These are phyloP conservation scores for Cecidostiba fungosa DNA, from an alignment of 2,888 invertebrate genomes.

Conservation along the genomic window DNA sequence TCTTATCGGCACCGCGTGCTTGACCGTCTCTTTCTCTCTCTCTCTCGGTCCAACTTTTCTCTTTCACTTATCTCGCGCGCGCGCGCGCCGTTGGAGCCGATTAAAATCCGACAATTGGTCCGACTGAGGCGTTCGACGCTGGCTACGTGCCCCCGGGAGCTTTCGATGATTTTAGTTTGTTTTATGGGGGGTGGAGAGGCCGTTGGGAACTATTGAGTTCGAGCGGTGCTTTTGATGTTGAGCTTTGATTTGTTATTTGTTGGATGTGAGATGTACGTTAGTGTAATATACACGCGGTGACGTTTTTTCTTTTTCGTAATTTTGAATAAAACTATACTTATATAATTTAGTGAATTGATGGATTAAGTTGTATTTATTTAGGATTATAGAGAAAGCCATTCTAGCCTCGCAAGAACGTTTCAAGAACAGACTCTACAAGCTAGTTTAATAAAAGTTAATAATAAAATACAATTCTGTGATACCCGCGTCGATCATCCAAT, in stretches of 20 bases:
- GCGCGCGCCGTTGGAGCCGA: constrained; percentile 22
- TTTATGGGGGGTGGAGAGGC: background rate
- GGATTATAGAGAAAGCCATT: too few relatives aligned
- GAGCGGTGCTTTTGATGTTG: background rate
- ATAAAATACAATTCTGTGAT: too few relatives aligned
- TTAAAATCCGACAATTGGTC: constrained; percentile 23
- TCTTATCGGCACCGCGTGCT: constrained; percentile 33
- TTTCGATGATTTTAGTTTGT: constrained; percentile 16
- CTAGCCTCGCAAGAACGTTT: too few relatives aligned
- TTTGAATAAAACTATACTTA: too few relatives aligned
- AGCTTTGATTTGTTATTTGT: background rate
- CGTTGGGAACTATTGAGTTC: background rate
- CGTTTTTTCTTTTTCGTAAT: background rate
- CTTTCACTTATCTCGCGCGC: constrained; percentile 53
- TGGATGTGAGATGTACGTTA: background rate
- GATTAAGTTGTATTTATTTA: too few relatives aligned
- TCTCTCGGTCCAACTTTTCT: constrained; percentile 37
- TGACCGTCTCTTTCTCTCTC: constrained; percentile 22
- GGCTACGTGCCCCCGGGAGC: background rate
- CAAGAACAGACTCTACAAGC: too few relatives aligned
- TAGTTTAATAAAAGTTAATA: too few relatives aligned
- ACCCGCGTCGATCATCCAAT: too few relatives aligned
- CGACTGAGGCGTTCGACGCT: constrained; percentile 18
- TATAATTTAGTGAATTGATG: too few relatives aligned
- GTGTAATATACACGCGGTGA: too few relatives aligned